Percentiles rank a stretch among this genome's conserved stretches.
phyloP scores from a whole-genome alignment of 2,888 invertebrate genomes.

The Drymonia ruficornis region DNA sequence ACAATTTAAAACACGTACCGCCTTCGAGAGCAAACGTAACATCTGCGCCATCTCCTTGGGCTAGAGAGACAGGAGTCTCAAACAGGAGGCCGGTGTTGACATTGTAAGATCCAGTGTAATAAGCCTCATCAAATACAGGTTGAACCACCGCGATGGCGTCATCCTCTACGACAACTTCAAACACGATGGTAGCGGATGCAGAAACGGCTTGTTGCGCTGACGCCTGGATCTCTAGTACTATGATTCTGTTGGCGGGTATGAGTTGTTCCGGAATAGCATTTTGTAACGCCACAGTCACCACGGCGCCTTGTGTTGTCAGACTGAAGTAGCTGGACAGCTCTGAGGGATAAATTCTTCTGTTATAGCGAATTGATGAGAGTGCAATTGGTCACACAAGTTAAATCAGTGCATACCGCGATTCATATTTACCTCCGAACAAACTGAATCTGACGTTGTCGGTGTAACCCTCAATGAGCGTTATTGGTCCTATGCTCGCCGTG shows the following conservation, averaged over 20 bases:
- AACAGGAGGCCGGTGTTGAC: conserved; percentile 20
- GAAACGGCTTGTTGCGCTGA: conserved; percentile 24
- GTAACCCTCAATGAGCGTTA: conserved; percentile 40
- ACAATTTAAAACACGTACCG: conserved; percentile 24
- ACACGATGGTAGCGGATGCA: conserved; percentile 32
- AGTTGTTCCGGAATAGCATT: conserved; percentile 30
- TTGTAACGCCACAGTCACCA: conserved; percentile 21
- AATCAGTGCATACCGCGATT: conserved; percentile 6
- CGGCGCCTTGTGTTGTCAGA: conserved; percentile 10
- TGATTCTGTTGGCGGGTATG: conserved; percentile 29
- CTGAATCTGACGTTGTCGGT: conserved; percentile 31
- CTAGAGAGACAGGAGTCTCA: conserved; percentile 22
- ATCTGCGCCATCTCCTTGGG: conserved; percentile 31
- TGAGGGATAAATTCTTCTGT: no score
- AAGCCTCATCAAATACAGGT: conserved; percentile 31
- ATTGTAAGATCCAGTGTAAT: conserved; percentile 35
- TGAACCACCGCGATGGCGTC: conserved; percentile 10
- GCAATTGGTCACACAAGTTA: background rate
- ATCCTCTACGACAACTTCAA: conserved; percentile 25
- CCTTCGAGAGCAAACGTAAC: conserved; percentile 39
- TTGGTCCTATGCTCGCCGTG: conserved; percentile 24
- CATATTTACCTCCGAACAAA: conserved; percentile 21
- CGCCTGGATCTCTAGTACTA: conserved; percentile 36
- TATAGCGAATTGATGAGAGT: background rate
- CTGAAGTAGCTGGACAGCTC: conserved; percentile 33